phyloP scores from a whole-genome alignment of 2,113 vertebrate species.

The Rhabdomys dilectus region DNA sequence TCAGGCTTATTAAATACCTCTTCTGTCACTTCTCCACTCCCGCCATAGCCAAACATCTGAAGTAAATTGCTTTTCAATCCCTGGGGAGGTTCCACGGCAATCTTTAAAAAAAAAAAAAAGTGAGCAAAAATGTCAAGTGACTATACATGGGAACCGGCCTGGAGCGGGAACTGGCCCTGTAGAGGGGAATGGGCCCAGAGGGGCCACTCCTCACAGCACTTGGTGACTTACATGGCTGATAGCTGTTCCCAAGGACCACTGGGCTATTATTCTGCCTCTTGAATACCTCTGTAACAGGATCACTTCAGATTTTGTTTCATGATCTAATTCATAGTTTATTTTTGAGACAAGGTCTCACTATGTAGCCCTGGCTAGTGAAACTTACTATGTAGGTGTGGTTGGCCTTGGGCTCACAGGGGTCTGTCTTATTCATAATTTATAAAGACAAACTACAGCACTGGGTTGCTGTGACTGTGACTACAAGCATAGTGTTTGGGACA shows the following conservation, averaged over 20 bases:
- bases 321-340: not conserved
- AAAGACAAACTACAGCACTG: not conserved
- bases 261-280: not conserved
- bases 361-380: not conserved
- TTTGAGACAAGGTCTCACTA: not conserved
- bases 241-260: not conserved
- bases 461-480: not conserved
- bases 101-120: constrained; percentile 68
- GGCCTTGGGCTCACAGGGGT: not conserved
- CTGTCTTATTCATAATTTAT: not conserved
- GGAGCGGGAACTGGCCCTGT: too few relatives aligned
- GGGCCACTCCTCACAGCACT: too few relatives aligned
- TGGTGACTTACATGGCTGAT: too few relatives aligned
- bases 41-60: constrained; percentile 78
- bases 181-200: not conserved
- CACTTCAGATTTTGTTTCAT: not conserved
- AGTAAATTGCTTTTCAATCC: constrained; percentile 84
- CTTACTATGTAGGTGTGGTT: not conserved
- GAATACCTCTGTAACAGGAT: not conserved
- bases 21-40: constrained; percentile 79
- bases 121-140: not conserved
- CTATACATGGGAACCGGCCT: not conserved
- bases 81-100: constrained; percentile 81
- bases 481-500: not conserved
- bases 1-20: constrained; percentile 71